phyloP scores from a whole-genome alignment of 2,797 vertebrate genomes.

The Odontamblyopus rebecca region DNA sequence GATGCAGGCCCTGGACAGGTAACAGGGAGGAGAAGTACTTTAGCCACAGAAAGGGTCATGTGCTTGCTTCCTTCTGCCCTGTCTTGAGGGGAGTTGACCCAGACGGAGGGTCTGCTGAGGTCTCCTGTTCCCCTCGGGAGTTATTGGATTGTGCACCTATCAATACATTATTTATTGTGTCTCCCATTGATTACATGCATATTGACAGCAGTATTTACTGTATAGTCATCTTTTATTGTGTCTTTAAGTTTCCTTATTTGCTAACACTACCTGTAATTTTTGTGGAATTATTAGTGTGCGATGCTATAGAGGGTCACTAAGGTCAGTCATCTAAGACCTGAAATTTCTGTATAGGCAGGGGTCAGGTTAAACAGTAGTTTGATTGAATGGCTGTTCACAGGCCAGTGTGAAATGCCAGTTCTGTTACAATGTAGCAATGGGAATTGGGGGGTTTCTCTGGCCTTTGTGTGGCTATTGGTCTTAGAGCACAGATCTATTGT shows the following conservation, averaged over 20 bases:
- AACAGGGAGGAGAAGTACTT: slow-evolving; percentile 76
- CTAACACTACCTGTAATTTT: not conserved
- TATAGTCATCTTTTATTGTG: slow-evolving; percentile 5
- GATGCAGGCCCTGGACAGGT: slow-evolving; percentile 77
- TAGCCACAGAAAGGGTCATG: slow-evolving; percentile 68
- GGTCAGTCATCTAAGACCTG: slow-evolving; percentile 58
- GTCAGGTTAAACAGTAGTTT: slow-evolving; percentile 84
- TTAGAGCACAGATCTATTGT: slow-evolving; percentile 80
- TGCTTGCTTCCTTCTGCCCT: slow-evolving; percentile 64
- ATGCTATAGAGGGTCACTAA: slow-evolving; percentile 26
- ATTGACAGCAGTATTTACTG: slow-evolving; percentile 9
- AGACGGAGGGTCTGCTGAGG: slow-evolving; percentile 75
- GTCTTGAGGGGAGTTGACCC: slow-evolving; percentile 75
- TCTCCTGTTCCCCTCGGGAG: slow-evolving; percentile 73
- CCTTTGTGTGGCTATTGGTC: slow-evolving; percentile 78
- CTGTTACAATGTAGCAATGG: slow-evolving; percentile 77
- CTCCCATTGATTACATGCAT: slow-evolving; percentile 52
- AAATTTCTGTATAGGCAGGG: slow-evolving; percentile 72
- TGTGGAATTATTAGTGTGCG: slow-evolving; percentile 7
- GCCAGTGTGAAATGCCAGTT: slow-evolving; percentile 82
- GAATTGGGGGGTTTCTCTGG: slow-evolving; percentile 68
- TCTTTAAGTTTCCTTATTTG: not conserved
- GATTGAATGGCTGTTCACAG: slow-evolving; percentile 83
- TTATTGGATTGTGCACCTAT: slow-evolving; percentile 57
- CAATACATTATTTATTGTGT: slow-evolving; percentile 56